These are phyloP conservation scores for Serranus cabrilla DNA, from an alignment of 2,797 vertebrate genomes.

Conservation along the genomic window DNA sequence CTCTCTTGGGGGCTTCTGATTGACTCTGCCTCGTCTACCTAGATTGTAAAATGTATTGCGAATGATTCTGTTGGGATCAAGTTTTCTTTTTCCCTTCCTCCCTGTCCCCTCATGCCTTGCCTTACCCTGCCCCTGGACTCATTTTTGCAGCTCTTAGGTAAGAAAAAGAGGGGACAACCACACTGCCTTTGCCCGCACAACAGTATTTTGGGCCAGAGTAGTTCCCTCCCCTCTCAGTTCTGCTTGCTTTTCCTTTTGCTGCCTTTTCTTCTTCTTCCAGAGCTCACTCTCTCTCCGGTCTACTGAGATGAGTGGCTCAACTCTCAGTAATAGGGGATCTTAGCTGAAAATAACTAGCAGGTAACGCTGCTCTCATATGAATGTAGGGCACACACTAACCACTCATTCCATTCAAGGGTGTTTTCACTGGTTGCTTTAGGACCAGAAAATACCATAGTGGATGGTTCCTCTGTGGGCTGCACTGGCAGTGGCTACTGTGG, in stretches of 20 bases:
- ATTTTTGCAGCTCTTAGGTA: conserved; percentile 60
- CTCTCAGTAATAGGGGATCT: conserved; percentile 62
- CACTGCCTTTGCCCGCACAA: conserved; percentile 77
- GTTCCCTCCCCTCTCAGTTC: conserved; percentile 60
- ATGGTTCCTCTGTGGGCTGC: conserved; percentile 64
- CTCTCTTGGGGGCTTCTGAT: conserved; percentile 54
- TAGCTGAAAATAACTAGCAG: conserved; percentile 68
- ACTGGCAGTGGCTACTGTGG: conserved; percentile 65
- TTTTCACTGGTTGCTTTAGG: conserved; percentile 64
- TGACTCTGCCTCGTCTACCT: conserved; percentile 55
- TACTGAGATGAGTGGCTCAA: conserved; percentile 52
- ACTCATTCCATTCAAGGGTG: conserved; percentile 68
- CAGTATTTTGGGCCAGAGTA: conserved; percentile 68
- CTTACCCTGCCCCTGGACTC: conserved; percentile 71
- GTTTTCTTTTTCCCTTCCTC: conserved; percentile 36
- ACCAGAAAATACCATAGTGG: conserved; percentile 53
- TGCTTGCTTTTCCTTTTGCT: conserved; percentile 74
- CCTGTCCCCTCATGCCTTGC: conserved; percentile 69
- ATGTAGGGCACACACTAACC: conserved; percentile 83
- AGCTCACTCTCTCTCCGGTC: conserved; percentile 53
- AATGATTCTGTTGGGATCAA: conserved; percentile 58
- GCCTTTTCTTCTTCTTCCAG: conserved; percentile 74
- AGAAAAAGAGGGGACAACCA: conserved; percentile 64
- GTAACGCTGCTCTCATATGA: conserved; percentile 76
- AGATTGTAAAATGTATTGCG: conserved; percentile 70